Evolutionary conservation across 2,113 vertebrate genomes (phyloP), one percentile per base, ranked within the genome.

Genomic region (Nerophis ophidion): DNA sequence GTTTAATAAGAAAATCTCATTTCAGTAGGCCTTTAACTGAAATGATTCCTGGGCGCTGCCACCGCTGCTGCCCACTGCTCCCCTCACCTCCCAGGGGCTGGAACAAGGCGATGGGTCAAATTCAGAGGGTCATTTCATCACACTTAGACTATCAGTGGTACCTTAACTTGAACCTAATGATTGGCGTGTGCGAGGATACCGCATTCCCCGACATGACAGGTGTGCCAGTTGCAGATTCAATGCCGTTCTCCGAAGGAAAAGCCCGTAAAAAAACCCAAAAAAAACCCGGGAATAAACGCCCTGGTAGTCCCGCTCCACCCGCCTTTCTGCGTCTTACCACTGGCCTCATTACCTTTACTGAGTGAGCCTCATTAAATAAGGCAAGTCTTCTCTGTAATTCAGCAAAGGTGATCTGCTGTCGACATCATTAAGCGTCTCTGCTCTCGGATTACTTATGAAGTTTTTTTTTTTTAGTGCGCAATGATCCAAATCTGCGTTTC

Each of bases 371-470:
- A 90, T 91, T 92, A 91, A 81, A 89, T 81, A 84, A 87, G 87
- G 90, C 90, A 91, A 89, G 89, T 89, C 88, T 86, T 44, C 82
- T 80, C 86, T 79, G 86, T 91, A 88, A 91, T 90, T 91, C 88
- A 74, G 85, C 79, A 84, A 87, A 89, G 88, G 86, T 91, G 89
- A 90, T 90, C 87, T 87, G 89, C 90, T 90, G 88, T 91, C 90
- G 91, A 91, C 90, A 92, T 91, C 90, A 90, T 91, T 91, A 91
- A 89, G 84, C 86, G 70, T 91, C 90, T 90, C 87, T 86, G 87
- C 84, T 83, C 87, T 77, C 79, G 70, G 81, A 9, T 44, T 86
- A 86, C 90, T 89, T 90, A 87, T 89, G 86, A 91, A 89, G 82
- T 91, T 87, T 89, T 91, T 90, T 91, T 91, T 89, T 87, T 92